phyloP scores from a whole-genome alignment of 2,888 invertebrate genomes.

The Coremacera marginata region DNA sequence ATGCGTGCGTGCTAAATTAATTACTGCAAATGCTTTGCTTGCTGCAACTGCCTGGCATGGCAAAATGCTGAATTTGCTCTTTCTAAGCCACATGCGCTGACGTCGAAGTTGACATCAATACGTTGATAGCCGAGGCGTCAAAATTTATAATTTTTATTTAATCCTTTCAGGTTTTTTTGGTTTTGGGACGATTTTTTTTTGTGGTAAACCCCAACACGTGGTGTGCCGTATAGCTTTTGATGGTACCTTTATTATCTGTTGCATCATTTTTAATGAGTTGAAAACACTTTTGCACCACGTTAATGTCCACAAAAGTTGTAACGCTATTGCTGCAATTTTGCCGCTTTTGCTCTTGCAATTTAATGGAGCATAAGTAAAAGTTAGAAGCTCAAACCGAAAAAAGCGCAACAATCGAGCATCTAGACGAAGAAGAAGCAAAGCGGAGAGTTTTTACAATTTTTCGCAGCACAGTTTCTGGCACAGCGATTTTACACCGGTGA shows the following conservation, averaged over 20 bases:
- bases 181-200: background rate
- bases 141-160: background rate
- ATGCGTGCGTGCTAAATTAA: slow-evolving; percentile 27
- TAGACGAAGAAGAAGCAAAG: no score
- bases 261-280: slow-evolving; percentile 27
- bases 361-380: no score
- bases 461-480: background rate
- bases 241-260: slow-evolving; percentile 18
- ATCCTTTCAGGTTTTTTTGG: background rate
- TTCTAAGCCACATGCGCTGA: background rate
- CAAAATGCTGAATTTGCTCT: background rate
- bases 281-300: slow-evolving; percentile 8
- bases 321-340: no score
- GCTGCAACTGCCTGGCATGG: background rate
- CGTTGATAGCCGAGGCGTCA: background rate
- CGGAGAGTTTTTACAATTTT: no score
- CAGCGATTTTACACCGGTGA: background rate
- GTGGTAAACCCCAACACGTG: background rate
- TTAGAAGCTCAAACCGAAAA: no score
- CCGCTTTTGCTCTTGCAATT: no score
- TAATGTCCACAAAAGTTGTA: background rate
- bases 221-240: background rate
- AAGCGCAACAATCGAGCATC: no score
- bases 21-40: slow-evolving; percentile 9
- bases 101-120: slow-evolving; percentile 10